A percentile compares a stretch with the other conserved stretches of the same genome.
phyloP scores from a whole-genome alignment of 2,113 vertebrate species.

The Crotalus viridis region DNA sequence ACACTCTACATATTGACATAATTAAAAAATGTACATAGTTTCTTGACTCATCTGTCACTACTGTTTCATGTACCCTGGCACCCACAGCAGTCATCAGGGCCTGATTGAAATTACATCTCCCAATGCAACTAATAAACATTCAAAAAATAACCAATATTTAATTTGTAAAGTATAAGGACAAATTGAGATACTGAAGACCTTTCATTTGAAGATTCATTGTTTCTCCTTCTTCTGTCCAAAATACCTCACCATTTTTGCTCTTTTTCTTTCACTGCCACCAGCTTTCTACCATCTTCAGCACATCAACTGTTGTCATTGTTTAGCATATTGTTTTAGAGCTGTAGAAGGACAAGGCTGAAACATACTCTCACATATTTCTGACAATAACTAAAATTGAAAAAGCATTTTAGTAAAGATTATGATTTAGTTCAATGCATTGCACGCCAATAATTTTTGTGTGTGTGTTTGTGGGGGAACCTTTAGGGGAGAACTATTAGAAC shows the following conservation, averaged over 20 bases:
- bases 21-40: not conserved
- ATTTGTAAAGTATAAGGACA: not conserved
- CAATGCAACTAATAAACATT: not conserved
- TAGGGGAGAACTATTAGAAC: not conserved
- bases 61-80: not conserved
- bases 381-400: not conserved
- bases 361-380: not conserved
- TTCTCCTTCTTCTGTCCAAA: not conserved
- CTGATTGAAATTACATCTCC: not conserved
- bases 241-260: not conserved
- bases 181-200: not conserved
- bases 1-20: not conserved
- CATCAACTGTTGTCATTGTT: not conserved
- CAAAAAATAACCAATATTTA: not conserved
- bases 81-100: not conserved
- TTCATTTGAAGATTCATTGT: not conserved
- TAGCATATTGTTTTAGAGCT: not conserved
- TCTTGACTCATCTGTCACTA: not conserved
- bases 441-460: no score
- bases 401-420: not conserved
- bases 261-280: not conserved
- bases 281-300: not conserved
- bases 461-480: not conserved
- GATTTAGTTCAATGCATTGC: not conserved
- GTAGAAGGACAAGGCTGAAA: not conserved